Base-by-base conservation (phyloP, 2,113 vertebrate genomes). In the Sula dactylatra region DNA sequence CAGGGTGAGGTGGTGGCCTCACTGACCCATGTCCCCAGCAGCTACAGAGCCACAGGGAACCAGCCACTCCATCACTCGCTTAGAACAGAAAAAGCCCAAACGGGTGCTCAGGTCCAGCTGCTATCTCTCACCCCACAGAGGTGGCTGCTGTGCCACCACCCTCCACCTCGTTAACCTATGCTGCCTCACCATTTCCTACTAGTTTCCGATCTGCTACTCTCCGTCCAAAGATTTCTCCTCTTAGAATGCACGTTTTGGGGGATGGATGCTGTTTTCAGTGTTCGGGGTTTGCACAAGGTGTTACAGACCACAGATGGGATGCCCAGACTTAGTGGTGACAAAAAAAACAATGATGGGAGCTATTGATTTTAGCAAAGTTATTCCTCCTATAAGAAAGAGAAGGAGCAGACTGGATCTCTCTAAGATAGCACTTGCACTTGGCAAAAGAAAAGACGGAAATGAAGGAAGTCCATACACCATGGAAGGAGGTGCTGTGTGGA, bases 171-270 rank as follows among this genome's bases (percentile, higher is more conserved):
- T 45, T 40, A 42, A 11, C 76, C 56, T 27, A 3, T 4, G 19
- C 74, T 64, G 64, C 71, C 38, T n/a, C 82, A 9, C 45, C 20
- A 0, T 15, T 26, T 38, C 65, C 70, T 42, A 21, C 59, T 3
- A 2, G 2, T 31, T 72, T 20, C 80, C 54, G 6, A 1, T 2
- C 62, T 58, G 77, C 56, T 24, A 2, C 58, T 32, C 56, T 58
- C 70, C 21, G 64, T 15, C 59, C 59, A 7, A 3, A n/a, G 12
- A 13, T 64, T 78, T 25, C 27, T 14, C 13, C 64, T 29, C 44
- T 34, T 2, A 7, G 38, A 40, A 6, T 0, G 2, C 10, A 1
- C 0, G 0, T 71, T 66, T 65, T 17, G 20, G 44, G 62, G 29
- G 29, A 4, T 1, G 54, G 25, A 19, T 3, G 18, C 10, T 27